Evolutionary conservation across 2,113 vertebrate genomes (phyloP).

Genomic region (Vombatus ursinus): DNA sequence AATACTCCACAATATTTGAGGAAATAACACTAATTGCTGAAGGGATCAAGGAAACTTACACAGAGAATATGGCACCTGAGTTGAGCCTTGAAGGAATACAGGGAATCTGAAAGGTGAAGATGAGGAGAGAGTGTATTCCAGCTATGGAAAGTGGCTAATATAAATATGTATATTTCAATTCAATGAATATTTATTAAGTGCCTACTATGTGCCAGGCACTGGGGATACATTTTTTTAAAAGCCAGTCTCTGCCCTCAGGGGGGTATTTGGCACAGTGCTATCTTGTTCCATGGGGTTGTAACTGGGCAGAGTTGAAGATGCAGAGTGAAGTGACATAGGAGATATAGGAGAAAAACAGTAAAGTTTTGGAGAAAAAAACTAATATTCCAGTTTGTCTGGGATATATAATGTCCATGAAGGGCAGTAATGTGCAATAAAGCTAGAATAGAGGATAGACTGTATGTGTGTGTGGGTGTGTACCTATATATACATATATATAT

Average conservation of each 20-base stretch:
- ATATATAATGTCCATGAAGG: not conserved
- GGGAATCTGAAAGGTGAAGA: no score
- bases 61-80: not conserved
- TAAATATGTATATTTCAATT: not conserved
- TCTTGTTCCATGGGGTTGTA: not conserved
- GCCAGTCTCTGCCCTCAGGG: not conserved
- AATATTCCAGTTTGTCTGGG: not conserved
- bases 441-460: not conserved
- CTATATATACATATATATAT: no score
- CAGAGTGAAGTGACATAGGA: not conserved
- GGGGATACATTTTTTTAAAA: not conserved
- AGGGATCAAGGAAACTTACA: not conserved
- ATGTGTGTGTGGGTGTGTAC: accelerated
- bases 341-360: not conserved
- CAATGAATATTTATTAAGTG: not conserved
- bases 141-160: not conserved
- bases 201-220: not conserved
- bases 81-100: not conserved
- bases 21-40: not conserved
- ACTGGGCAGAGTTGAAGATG: not conserved
- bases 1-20: not conserved
- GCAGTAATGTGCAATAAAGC: not conserved
- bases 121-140: no score
- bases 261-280: not conserved
- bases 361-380: not conserved